Evolutionary conservation across 1,140 invertebrate genomes (phyloP).

Genomic region (Stegodyphus dumicola): DNA sequence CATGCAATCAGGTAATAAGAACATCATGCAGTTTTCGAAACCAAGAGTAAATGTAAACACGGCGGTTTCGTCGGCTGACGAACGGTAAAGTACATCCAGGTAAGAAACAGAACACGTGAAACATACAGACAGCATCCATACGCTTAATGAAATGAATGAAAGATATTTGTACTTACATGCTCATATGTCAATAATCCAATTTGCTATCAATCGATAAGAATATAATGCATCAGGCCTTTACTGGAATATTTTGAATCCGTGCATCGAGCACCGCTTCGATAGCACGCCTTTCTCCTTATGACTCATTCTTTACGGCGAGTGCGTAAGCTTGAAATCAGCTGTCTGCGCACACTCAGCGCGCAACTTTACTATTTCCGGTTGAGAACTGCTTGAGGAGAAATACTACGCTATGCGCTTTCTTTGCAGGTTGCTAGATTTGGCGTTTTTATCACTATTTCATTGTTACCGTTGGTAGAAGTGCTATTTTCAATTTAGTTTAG

Average conservation of each 20-base stretch:
- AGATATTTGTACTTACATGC: too few species aligned
- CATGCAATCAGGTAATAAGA: too few species aligned
- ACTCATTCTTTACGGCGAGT: slow-evolving; percentile 36
- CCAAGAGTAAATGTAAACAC: too few species aligned
- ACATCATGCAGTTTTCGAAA: too few species aligned
- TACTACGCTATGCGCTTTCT: slow-evolving; percentile 30
- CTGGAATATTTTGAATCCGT: neutral
- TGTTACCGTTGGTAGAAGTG: too few species aligned
- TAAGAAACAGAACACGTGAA: neutral
- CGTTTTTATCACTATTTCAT: neutral
- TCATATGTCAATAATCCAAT: too few species aligned
- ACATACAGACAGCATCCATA: neutral
- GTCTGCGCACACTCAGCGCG: slow-evolving; percentile 41
- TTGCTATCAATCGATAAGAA: too few species aligned
- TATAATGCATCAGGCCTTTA: too few species aligned
- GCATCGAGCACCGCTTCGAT: neutral
- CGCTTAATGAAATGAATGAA: too few species aligned
- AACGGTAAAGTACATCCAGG: too few species aligned
- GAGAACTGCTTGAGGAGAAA: slow-evolving; percentile 37
- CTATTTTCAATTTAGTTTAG: too few species aligned
- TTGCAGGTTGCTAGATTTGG: slow-evolving; percentile 3
- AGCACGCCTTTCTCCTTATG: slow-evolving; percentile 55
- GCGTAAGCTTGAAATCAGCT: slow-evolving; percentile 16
- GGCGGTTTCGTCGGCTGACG: too few species aligned
- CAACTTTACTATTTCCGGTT: slow-evolving; percentile 59